Evolutionary conservation across 2,888 invertebrate genomes (phyloP).

Genomic region (Anthrax anthrax): DNA sequence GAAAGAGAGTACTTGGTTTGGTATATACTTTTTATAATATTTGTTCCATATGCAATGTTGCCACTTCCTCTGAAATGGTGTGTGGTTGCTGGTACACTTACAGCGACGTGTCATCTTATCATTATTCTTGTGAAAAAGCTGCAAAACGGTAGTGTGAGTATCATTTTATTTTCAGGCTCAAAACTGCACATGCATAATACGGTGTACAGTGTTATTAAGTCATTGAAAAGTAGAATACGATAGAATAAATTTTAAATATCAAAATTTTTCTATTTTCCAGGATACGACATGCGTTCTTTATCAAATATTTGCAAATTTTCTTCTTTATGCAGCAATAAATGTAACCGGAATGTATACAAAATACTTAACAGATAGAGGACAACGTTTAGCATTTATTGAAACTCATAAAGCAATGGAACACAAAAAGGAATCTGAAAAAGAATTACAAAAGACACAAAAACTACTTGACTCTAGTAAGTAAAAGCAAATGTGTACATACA

Average conservation of each 20-base stretch:
- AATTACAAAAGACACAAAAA: conserved; percentile 83
- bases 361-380: conserved; percentile 84
- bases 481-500: no score
- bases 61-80: conserved; percentile 83
- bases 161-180: conserved; percentile 5
- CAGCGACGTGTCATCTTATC: conserved; percentile 63
- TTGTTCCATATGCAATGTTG: conserved; percentile 88
- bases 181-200: no score
- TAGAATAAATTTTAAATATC: not conserved
- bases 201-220: no score
- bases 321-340: conserved; percentile 76
- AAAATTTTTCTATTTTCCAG: conserved; percentile 29
- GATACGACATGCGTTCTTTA: conserved; percentile 43
- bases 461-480: conserved; percentile 64
- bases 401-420: conserved; percentile 87
- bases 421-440: conserved; percentile 69
- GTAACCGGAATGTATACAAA: conserved; percentile 91
- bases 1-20: conserved; percentile 71
- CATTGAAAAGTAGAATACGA: no score
- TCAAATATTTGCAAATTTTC: conserved; percentile 56
- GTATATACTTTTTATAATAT: conserved; percentile 88
- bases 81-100: conserved; percentile 66
- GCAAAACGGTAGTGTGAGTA: conserved; percentile 22
- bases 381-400: conserved; percentile 85
- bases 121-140: conserved; percentile 38